These are phyloP conservation scores for Hybos culiciformis DNA, from an alignment of 2,888 invertebrate genomes.

Conservation along the genomic window DNA sequence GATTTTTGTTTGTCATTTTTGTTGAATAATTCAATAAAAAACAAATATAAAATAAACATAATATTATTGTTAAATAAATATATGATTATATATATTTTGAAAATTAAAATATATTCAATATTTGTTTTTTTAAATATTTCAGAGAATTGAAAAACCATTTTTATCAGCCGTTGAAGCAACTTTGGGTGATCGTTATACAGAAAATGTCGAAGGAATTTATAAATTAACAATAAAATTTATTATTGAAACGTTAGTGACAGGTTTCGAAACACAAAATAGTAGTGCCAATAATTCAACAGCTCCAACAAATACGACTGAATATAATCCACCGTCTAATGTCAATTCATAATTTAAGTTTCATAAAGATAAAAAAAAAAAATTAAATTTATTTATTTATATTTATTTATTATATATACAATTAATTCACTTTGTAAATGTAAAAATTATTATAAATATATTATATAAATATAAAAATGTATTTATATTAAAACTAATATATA, in stretches of 20 bases:
- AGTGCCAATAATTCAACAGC: slow-evolving; percentile 12
- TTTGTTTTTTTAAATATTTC: slow-evolving; percentile 36
- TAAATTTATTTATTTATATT: neutral
- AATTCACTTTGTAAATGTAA: too few relatives aligned
- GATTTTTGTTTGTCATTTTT: too few relatives aligned
- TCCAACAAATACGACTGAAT: slow-evolving; percentile 10
- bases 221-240: slow-evolving; percentile 77
- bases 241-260: slow-evolving; percentile 66
- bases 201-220: slow-evolving; percentile 80
- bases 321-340: slow-evolving; percentile 11
- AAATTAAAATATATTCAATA: neutral
- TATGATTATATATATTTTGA: neutral
- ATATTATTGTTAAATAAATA: neutral
- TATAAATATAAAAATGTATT: too few relatives aligned
- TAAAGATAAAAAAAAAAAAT: neutral
- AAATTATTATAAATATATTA: too few relatives aligned
- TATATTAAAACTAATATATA: too few relatives aligned
- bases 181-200: slow-evolving; percentile 75
- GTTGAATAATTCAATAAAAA: too few relatives aligned
- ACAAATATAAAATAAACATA: too few relatives aligned
- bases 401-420: too few relatives aligned
- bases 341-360: slow-evolving; percentile 15
- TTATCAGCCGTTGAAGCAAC: slow-evolving; percentile 73
- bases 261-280: slow-evolving; percentile 42
- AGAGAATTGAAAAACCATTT: slow-evolving; percentile 86